Conservation (phyloP, 2,113 vertebrate genomes). For the Copsychus sechellarum region DNA sequence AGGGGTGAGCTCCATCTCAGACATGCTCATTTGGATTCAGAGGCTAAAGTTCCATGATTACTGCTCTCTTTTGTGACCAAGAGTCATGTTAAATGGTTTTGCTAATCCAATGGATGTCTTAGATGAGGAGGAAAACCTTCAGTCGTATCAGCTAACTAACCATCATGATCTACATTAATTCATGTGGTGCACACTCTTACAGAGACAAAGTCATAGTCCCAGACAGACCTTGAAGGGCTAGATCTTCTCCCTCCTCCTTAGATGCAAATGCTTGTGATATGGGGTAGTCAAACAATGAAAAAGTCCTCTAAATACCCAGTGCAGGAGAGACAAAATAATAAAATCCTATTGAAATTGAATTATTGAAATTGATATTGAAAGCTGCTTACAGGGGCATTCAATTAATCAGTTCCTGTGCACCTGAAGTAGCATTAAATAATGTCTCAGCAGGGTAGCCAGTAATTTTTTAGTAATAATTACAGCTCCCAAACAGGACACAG, state of each 20-base stretch:
- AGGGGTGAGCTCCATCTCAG: background rate
- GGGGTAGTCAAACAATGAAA: background rate
- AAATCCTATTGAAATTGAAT: background rate
- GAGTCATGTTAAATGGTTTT: background rate
- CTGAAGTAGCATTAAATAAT: slow-evolving; percentile 16
- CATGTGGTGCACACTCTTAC: background rate
- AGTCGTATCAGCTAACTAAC: background rate
- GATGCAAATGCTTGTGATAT: background rate
- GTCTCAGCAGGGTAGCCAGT: background rate
- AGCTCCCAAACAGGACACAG: background rate
- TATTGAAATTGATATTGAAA: too few relatives aligned
- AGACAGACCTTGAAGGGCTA: background rate
- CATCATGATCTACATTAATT: background rate
- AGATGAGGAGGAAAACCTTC: background rate
- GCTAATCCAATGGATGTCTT: background rate
- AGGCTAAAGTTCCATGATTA: slow-evolving; percentile 7
- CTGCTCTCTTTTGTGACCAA: background rate
- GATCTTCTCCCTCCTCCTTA: background rate
- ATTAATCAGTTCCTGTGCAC: slow-evolving; percentile 23
- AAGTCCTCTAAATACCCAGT: background rate
- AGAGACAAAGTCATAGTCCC: background rate
- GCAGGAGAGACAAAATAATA: background rate
- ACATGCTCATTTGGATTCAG: background rate
- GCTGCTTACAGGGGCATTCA: background rate
- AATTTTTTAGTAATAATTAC: slow-evolving; percentile 42